A percentile compares a stretch with the other conserved stretches of the same genome.
Evolutionary conservation across 2,797 vertebrate genomes (phyloP).

Genomic region (Otus scops): DNA sequence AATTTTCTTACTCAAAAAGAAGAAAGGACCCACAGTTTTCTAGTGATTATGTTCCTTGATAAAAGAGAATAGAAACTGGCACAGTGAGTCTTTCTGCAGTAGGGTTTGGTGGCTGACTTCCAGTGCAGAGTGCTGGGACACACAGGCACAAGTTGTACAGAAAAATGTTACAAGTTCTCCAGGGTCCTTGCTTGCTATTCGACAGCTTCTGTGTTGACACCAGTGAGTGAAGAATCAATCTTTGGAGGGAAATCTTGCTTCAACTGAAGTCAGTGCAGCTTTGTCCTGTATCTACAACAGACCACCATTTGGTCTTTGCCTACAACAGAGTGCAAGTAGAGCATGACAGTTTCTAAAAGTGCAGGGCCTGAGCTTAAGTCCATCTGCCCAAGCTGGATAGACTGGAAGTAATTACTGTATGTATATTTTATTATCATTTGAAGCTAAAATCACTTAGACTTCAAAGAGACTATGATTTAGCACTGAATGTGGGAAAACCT

Average conservation of each 20-base stretch:
- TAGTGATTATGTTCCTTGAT: neutral
- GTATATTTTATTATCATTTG: neutral
- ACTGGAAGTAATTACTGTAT: neutral
- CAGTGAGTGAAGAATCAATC: neutral
- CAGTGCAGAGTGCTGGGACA: neutral
- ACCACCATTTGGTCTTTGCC: neutral
- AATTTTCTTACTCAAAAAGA: neutral
- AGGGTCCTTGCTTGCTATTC: neutral
- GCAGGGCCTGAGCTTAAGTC: neutral
- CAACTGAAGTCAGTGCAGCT: neutral
- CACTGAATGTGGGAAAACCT: neutral
- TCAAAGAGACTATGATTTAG: neutral
- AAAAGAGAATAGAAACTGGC: neutral
- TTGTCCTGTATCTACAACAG: neutral
- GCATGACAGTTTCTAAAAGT: neutral
- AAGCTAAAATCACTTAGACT: neutral
- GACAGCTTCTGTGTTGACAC: neutral
- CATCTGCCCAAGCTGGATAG: neutral
- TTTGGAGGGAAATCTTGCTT: neutral
- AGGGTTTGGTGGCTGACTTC: neutral
- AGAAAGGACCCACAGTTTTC: neutral
- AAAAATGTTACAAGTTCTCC: neutral
- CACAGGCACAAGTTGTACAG: neutral
- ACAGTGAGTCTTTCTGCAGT: neutral
- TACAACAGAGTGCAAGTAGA: neutral